Conservation (phyloP, 2,888 invertebrate species). For the Minunthozetes semirufus region DNA sequence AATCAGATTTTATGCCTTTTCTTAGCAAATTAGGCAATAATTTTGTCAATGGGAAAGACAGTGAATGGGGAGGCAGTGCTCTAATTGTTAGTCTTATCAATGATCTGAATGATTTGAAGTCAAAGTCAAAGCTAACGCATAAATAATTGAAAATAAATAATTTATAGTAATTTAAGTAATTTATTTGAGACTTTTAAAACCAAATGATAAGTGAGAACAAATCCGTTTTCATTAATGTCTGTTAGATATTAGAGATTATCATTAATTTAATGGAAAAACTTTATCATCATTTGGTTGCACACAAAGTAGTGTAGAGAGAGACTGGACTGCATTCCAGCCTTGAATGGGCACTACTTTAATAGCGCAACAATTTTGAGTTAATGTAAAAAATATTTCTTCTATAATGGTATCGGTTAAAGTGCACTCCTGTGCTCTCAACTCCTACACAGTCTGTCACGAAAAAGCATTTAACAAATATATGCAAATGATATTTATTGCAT, state of each 20-base stretch:
- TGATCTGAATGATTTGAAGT: too few relatives aligned
- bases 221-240: slow-evolving; percentile 2
- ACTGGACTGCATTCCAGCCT: slow-evolving; percentile 4
- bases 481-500: slow-evolving; percentile 17
- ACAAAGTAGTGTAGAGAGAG: neutral
- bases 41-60: neutral
- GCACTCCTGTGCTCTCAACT: slow-evolving; percentile 5
- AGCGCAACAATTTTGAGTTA: neutral
- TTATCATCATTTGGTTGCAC: neutral
- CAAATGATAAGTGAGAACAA: neutral
- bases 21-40: neutral
- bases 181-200: neutral
- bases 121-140: neutral
- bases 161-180: neutral
- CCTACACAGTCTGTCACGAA: slow-evolving; percentile 23
- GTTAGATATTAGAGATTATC: neutral
- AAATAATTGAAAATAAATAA: neutral
- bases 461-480: slow-evolving; percentile 10
- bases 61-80: neutral
- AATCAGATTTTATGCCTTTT: neutral
- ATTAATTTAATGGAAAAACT: neutral
- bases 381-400: neutral
- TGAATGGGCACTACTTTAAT: neutral
- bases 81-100: neutral
- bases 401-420: neutral